These are phyloP conservation scores for Onychostruthus taczanowskii DNA, from an alignment of 2,113 vertebrate genomes.

Conservation along the genomic window DNA sequence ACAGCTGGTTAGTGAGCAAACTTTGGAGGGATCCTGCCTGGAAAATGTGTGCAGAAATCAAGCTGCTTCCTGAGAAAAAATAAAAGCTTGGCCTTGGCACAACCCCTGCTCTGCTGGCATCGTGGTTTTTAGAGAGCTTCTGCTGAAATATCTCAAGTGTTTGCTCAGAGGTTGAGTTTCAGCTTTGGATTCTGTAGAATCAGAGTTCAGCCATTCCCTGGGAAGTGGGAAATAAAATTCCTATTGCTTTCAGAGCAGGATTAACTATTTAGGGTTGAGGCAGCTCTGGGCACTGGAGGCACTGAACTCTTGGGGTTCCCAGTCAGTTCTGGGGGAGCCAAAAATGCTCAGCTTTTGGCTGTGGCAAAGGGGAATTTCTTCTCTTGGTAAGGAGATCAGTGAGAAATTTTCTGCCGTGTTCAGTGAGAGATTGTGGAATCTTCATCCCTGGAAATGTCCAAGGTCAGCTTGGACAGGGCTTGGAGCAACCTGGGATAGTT, in stretches of 20 bases:
- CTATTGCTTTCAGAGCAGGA: not conserved
- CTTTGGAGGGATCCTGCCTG: not conserved
- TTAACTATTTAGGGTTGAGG: not conserved
- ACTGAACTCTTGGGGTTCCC: not conserved
- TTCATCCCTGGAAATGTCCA: not conserved
- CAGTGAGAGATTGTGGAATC: not conserved
- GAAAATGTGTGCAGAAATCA: not conserved
- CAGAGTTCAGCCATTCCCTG: not conserved
- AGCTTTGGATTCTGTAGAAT: not conserved
- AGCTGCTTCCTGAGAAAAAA: not conserved
- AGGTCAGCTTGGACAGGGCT: not conserved
- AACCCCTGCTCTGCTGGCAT: not conserved
- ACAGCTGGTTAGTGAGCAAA: not conserved
- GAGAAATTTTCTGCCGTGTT: not conserved
- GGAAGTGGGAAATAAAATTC: not conserved
- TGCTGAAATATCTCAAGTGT: not conserved
- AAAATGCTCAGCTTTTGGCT: not conserved
- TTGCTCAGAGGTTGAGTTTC: not conserved
- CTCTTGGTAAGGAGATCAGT: not conserved
- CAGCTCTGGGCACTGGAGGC: not conserved
- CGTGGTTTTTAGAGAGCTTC: not conserved
- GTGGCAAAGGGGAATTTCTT: not conserved
- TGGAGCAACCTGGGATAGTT: not conserved
- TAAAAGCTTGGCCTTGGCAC: not conserved
- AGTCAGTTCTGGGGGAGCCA: not conserved